Percentiles rank a stretch among this genome's conserved stretches.
These are phyloP conservation scores for Catharus bicknelli DNA, from an alignment of 2,113 vertebrate genomes.

Conservation along the genomic window DNA sequence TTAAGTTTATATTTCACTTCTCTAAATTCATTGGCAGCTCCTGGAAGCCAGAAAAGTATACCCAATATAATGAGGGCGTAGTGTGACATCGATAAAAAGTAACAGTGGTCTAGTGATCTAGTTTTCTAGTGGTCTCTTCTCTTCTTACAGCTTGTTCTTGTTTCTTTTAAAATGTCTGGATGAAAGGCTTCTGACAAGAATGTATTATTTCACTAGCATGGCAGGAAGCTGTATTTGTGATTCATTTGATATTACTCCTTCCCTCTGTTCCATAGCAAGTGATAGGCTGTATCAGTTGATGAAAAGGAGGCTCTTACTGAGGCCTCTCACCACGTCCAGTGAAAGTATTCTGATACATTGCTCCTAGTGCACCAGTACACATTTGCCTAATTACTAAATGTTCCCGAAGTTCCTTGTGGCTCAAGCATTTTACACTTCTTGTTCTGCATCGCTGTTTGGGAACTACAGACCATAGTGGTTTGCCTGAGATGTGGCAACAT, in stretches of 20 bases:
- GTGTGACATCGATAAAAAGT: background rate
- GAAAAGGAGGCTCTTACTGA: background rate
- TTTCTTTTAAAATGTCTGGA: background rate
- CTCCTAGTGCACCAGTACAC: background rate
- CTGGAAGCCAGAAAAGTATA: background rate
- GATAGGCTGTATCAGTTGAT: background rate
- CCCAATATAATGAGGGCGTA: background rate
- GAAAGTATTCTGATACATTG: background rate
- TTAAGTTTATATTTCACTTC: background rate
- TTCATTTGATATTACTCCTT: background rate
- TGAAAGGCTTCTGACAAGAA: constrained; percentile 24
- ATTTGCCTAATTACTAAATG: background rate
- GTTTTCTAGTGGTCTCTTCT: background rate
- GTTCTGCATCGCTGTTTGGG: background rate
- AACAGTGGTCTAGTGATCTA: background rate
- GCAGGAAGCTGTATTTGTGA: constrained; percentile 3
- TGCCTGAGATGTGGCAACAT: background rate
- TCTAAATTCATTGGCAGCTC: background rate
- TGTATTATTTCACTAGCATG: background rate
- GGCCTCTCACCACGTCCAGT: background rate
- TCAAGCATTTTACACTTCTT: background rate
- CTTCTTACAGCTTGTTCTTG: background rate
- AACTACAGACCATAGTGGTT: background rate
- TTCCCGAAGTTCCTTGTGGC: background rate
- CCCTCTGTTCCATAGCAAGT: background rate